Conservation (phyloP, 2,113 vertebrate species). For the Engystomops pustulosus region DNA sequence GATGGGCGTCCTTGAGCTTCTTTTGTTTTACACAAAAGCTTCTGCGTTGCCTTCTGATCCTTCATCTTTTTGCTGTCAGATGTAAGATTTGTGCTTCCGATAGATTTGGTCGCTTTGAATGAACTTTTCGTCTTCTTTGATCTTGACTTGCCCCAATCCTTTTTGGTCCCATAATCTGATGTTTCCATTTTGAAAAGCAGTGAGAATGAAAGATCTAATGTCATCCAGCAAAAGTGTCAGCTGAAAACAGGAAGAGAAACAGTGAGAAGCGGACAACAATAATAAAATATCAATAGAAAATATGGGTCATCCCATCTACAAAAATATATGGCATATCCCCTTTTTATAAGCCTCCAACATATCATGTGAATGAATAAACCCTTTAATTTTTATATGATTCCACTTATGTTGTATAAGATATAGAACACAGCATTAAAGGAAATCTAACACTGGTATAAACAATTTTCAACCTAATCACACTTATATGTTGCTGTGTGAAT, state of each 20-base stretch:
- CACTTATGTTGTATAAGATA: no score
- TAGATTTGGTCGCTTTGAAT: neutral
- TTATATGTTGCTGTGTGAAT: no score
- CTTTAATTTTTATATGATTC: no score
- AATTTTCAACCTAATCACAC: no score
- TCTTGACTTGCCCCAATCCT: conserved; percentile 4
- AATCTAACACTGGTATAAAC: no score
- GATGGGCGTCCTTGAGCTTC: neutral
- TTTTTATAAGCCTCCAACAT: no score
- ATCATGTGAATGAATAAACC: no score
- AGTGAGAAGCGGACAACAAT: neutral
- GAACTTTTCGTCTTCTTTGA: neutral
- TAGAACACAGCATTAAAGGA: no score
- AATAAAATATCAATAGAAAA: no score
- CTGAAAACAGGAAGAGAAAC: neutral
- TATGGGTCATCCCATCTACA: no score
- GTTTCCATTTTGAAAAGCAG: conserved; percentile 26
- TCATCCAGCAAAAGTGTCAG: neutral
- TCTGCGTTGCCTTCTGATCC: neutral
- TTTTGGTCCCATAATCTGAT: neutral
- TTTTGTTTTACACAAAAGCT: neutral
- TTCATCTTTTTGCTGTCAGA: neutral
- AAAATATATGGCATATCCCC: no score
- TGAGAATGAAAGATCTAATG: conserved; percentile 1
- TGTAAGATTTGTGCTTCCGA: neutral